Base-by-base conservation (phyloP, 2,888 invertebrate species). In the Diarsia brunnea region DNA sequence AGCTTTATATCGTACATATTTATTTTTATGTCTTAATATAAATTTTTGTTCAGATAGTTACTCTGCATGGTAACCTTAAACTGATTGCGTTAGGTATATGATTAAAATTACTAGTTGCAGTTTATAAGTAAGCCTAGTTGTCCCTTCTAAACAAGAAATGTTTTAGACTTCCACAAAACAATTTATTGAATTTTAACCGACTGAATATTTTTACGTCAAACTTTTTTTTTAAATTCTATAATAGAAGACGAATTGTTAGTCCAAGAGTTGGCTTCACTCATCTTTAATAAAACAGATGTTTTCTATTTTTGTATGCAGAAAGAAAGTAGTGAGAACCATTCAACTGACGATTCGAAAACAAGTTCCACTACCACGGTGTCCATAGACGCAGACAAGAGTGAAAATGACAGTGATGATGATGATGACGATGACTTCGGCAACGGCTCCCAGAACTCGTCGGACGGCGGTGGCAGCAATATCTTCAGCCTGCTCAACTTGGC, bases 401-500 rank as follows among this genome's bases (percentile, higher is more conserved):
- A 14, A 1, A n/a, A 31, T 4, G 74, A 71, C 49, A 93, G 94
- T 61, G 92, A 92, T 31, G 69, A 73, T n/a, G 78, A 82, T 55
- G 84, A 83, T 68, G 93, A 93, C 60, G 92, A 93, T 55, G 92
- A 92, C 58, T 91, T 92, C 75, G 93, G 93, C 16, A 91, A 93
- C 43, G 90, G 90, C 47, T 89, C 91, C 66, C 87, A 88, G 72
- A 55, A 51, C 53, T 75, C 81, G 0, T 85, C 89, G 2, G 43
- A 8, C 0, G 89, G 87, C 16, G 93, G 93, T 0, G 95, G 96
- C 60, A 96, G 95, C 87, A 94, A 90, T 80, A 85, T 96, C 53
- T 89, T 94, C 86, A 96, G 94, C 71, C 84, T 96, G 31, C 88
- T 96, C 11, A 93, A 92, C 69, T 78, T 96, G 11, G 93, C 92